These are phyloP conservation scores for Apogon talboti DNA, from an alignment of 2,797 vertebrate species.

Conservation along the genomic window DNA sequence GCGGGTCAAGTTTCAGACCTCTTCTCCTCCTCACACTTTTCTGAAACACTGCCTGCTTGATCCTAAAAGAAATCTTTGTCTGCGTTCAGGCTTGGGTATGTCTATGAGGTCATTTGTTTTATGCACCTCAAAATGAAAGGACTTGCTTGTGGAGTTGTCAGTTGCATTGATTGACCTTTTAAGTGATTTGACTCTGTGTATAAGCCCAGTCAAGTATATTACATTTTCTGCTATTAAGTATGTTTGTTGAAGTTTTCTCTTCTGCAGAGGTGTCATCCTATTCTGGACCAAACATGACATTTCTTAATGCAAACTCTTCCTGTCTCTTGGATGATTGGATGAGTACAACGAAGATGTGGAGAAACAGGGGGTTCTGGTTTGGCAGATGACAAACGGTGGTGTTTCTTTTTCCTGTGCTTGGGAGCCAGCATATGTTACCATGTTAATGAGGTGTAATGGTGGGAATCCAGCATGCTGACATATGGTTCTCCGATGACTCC, in stretches of 20 bases:
- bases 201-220: not conserved
- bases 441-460: slow-evolving; percentile 86
- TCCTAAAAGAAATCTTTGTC: slow-evolving; percentile 24
- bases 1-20: slow-evolving; percentile 51
- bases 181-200: not conserved
- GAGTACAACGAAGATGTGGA: slow-evolving; percentile 62
- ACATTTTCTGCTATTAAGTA: not conserved
- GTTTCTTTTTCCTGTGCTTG: slow-evolving; percentile 78
- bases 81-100: slow-evolving; percentile 17
- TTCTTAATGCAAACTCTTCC: not conserved
- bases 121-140: not conserved
- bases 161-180: slow-evolving; percentile 16
- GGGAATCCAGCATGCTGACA: slow-evolving; percentile 84
- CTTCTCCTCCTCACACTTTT: slow-evolving; percentile 29
- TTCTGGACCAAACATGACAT: not conserved
- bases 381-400: slow-evolving; percentile 77
- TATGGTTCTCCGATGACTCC: slow-evolving; percentile 84
- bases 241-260: not conserved
- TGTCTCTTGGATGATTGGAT: slow-evolving; percentile 1
- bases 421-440: slow-evolving; percentile 84
- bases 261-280: not conserved
- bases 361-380: slow-evolving; percentile 66
- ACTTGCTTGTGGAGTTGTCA: not conserved
- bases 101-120: slow-evolving; percentile 13
- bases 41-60: slow-evolving; percentile 36